phyloP scores from a whole-genome alignment of 2,797 vertebrate genomes.

The Mycteria americana region DNA sequence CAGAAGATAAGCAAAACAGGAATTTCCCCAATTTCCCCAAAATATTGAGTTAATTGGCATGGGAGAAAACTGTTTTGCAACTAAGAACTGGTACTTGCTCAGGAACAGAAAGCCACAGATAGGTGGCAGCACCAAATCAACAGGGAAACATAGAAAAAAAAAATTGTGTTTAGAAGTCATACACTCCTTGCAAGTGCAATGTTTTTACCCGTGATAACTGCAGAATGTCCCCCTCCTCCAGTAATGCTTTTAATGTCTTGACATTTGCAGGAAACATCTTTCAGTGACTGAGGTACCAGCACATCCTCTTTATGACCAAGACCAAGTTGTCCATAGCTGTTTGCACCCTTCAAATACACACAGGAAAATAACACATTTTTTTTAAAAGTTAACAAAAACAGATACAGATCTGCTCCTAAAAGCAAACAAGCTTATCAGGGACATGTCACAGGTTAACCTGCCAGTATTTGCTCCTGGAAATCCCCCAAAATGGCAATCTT shows the following conservation, averaged over 20 bases:
- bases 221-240: constrained; percentile 90
- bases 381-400: not conserved
- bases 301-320: constrained; percentile 85
- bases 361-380: not conserved
- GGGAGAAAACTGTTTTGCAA: not conserved
- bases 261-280: constrained; percentile 58
- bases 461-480: not conserved
- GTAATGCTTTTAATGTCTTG: constrained; percentile 65
- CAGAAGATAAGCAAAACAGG: not conserved
- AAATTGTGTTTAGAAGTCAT: not conserved
- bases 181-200: not conserved
- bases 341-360: constrained; percentile 84
- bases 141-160: not conserved
- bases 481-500: not conserved
- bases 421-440: not conserved
- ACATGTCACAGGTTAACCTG: not conserved
- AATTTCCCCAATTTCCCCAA: not conserved
- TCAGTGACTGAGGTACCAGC: constrained; percentile 71
- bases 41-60: not conserved
- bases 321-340: constrained; percentile 92
- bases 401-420: not conserved
- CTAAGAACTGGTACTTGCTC: not conserved
- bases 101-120: not conserved
- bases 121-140: constrained; percentile 25
- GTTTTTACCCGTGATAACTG: constrained; percentile 81